Percentiles rank a stretch among this genome's conserved stretches.
Conservation (phyloP, 2,113 vertebrate species). For the Helogale parvula region DNA sequence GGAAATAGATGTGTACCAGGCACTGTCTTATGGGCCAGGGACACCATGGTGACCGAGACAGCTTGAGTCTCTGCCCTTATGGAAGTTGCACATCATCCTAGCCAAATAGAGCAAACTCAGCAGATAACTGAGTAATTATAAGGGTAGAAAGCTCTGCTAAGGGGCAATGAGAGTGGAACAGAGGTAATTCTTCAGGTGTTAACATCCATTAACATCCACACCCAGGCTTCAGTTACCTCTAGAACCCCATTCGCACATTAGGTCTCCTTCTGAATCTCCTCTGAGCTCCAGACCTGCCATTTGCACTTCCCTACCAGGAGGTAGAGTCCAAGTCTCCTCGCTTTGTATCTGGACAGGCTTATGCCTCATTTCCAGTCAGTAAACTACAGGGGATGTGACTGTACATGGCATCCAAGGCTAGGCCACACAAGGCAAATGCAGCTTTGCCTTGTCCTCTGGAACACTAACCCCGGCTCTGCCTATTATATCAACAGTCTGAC, state of each 20-base stretch:
- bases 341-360: not conserved
- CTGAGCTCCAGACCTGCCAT: not conserved
- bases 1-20: not conserved
- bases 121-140: slow-evolving; percentile 25
- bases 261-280: not conserved
- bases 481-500: not conserved
- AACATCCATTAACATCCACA: not conserved
- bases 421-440: not conserved
- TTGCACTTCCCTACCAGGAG: not conserved
- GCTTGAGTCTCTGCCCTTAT: not conserved
- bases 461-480: not conserved
- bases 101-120: not conserved
- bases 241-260: not conserved
- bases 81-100: not conserved
- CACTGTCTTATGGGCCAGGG: not conserved
- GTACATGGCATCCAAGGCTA: not conserved
- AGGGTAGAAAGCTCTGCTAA: not conserved
- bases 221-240: not conserved
- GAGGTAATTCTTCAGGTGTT: not conserved
- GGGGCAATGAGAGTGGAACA: not conserved
- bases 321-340: not conserved
- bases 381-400: not conserved
- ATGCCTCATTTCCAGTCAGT: not conserved
- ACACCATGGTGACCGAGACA: not conserved
- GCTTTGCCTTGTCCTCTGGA: not conserved